Evolutionary conservation across 2,113 vertebrate genomes (phyloP).

Genomic region (Murina feae): DNA sequence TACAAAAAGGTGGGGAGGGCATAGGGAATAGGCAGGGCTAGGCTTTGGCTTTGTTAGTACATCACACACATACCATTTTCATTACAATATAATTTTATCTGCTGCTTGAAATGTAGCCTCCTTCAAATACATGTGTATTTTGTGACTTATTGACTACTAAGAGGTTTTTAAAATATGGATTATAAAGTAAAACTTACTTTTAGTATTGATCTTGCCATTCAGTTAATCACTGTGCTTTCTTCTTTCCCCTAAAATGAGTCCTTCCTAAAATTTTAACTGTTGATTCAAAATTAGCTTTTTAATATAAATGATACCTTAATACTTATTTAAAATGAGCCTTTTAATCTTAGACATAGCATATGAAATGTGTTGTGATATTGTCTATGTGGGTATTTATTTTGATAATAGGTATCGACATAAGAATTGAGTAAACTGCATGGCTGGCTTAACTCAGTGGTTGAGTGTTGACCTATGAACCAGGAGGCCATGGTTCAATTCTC

Average conservation of each 20-base stretch:
- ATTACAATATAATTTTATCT: neutral
- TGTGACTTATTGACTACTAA: neutral
- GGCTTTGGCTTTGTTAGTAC: neutral
- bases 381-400: neutral
- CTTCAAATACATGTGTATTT: neutral
- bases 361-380: neutral
- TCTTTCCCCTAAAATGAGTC: neutral
- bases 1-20: neutral
- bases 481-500: too few relatives aligned
- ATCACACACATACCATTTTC: neutral
- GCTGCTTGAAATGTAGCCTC: neutral
- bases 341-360: neutral
- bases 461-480: too few relatives aligned
- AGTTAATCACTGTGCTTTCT: neutral
- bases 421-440: neutral
- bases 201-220: slow-evolving; percentile 23
- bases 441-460: too few relatives aligned
- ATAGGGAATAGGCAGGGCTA: neutral
- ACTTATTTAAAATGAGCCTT: neutral
- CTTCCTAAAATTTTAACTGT: slow-evolving; percentile 1
- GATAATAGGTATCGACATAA: neutral
- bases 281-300: slow-evolving; percentile 31
- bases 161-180: slow-evolving; percentile 6
- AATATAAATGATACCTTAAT: neutral
- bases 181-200: slow-evolving; percentile 38